phyloP scores from a whole-genome alignment of 2,888 invertebrate genomes.

The Cacoxenus indagator region DNA sequence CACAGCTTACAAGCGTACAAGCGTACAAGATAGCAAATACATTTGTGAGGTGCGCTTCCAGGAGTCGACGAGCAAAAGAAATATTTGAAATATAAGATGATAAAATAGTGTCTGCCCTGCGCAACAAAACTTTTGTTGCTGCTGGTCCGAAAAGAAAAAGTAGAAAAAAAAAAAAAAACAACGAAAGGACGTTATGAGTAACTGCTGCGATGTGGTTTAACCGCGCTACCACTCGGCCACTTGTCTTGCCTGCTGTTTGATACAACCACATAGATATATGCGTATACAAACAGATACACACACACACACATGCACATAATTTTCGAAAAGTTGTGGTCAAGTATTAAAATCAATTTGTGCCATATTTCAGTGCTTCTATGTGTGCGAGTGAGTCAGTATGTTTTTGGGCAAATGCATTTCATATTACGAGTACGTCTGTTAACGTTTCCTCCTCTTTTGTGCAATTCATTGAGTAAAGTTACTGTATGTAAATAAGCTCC shows the following conservation, averaged over 20 bases:
- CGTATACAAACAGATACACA: conserved; percentile 10
- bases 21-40: background rate
- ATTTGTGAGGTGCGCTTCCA: background rate
- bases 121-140: background rate
- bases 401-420: background rate
- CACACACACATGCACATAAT: background rate
- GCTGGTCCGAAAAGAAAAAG: background rate
- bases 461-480: background rate
- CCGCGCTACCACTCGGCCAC: background rate
- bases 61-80: background rate
- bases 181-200: conserved; percentile 19
- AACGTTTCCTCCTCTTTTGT: background rate
- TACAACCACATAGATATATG: background rate
- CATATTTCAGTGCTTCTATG: background rate
- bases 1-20: too few relatives aligned
- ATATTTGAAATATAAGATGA: conserved; percentile 2
- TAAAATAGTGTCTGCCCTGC: conserved; percentile 8
- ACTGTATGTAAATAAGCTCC: background rate
- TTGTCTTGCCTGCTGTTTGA: too few relatives aligned
- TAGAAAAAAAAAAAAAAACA: background rate
- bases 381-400: background rate
- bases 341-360: conserved; percentile 26
- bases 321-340: conserved; percentile 12
- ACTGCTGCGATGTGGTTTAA: conserved; percentile 25
- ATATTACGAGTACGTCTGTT: conserved; percentile 1